Percentiles rank a stretch among this genome's conserved stretches.
These are phyloP conservation scores for Pollachius pollachius DNA, from an alignment of 2,113 vertebrate genomes.

Conservation along the genomic window DNA sequence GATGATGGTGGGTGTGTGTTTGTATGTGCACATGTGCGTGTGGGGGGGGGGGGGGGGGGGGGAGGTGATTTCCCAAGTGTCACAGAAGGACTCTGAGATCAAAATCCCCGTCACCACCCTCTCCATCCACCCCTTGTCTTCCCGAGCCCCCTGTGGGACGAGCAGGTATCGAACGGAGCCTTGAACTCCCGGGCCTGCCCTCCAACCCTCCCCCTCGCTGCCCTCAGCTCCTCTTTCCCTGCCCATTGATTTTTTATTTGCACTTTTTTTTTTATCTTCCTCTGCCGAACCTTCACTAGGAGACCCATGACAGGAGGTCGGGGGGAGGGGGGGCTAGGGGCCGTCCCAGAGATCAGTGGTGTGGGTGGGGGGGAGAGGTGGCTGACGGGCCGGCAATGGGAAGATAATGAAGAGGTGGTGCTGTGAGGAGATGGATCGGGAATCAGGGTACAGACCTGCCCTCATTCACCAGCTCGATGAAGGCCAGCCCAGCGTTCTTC, in stretches of 20 bases:
- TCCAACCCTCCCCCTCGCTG: conserved; percentile 30
- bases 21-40: not conserved
- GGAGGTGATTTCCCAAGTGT: conserved; percentile 50
- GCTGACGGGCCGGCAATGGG: conserved; percentile 18
- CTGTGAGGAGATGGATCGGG: conserved; percentile 11
- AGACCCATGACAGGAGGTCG: conserved; percentile 25
- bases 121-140: conserved; percentile 45
- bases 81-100: conserved; percentile 51
- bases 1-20: not conserved
- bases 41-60: conserved; percentile 26
- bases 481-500: conserved; percentile 88
- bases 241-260: conserved; percentile 40
- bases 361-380: conserved; percentile 22
- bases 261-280: not conserved
- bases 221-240: not conserved
- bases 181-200: conserved; percentile 57
- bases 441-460: conserved; percentile 64
- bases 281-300: conserved; percentile 43
- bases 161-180: conserved; percentile 60
- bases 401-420: conserved; percentile 50
- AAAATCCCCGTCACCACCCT: conserved; percentile 55
- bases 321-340: conserved; percentile 15
- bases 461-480: conserved; percentile 91
- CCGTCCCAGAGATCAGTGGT: conserved; percentile 10
- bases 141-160: conserved; percentile 51